Evolutionary conservation across 2,888 invertebrate species (phyloP), one percentile per base, ranked within the genome.

Genomic region (Pogonocherus hispidulus): DNA sequence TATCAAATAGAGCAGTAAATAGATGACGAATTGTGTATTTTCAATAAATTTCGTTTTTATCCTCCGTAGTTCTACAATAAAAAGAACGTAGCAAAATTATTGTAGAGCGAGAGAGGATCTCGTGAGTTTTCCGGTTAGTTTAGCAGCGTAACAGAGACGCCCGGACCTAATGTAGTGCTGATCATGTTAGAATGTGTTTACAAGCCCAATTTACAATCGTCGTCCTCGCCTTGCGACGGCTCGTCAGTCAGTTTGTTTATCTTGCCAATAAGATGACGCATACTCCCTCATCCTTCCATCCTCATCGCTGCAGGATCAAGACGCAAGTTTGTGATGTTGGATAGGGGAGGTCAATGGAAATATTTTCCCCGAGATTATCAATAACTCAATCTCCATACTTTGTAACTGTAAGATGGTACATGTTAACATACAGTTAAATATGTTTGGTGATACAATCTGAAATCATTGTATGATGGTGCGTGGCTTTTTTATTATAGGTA

Each of bases 171-270:
- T 86, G 84, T 84, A 84, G 84, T 85, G 84, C 85, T 86, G 86
- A 86, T 86, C 85, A 86, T 85, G 85, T 85, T 86, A 85, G 85
- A 85, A 85, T 86, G 84, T 86, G 85, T 86, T 86, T 85, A 84
- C 85, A 83, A 82, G 83, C 81, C 84, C 84, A 85, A 85, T 85
- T 85, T 85, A 84, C 84, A 85, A 84, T 85, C 84, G 84, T 80
- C 75, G 81, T 82, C 82, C 81, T 83, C 83, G 82, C 82, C 83
- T 82, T 80, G 80, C 80, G 81, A 80, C 81, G 79, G 80, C 80
- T 83, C 84, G 84, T 82, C 83, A 83, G 81, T 77, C 73, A 73
- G 78, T 76, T 76, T 84, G 83, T 84, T 84, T 84, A 77, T 83
- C 83, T 84, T 83, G 78, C 81, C 83, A 83, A 84, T 84, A 84